Base-by-base conservation (phyloP, 2,888 invertebrate genomes). In the Boloria euphrosyne region DNA sequence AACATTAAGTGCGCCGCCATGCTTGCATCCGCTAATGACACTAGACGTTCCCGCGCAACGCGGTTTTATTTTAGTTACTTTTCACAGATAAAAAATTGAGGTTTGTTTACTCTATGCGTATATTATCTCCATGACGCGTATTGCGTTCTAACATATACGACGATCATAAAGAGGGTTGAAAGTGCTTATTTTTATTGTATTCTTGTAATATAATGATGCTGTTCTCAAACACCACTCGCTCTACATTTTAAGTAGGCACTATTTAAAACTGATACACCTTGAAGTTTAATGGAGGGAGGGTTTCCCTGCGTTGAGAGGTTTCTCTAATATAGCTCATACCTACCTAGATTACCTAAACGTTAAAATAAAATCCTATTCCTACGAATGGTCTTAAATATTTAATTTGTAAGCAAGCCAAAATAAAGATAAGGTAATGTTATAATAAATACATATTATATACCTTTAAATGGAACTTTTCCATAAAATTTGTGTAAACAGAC, bases 1-100 rank as follows among this genome's bases (percentile, higher is more conserved):
- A 85, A 84, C 84, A 82, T 83, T 80, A 80, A 83, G 75, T 78
- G 76, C 77, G 75, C 77, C 81, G 80, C 80, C 80, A 83, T 86
- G 65, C 65, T 53, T 60, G 60, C 65, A 65, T 55, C 17, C 79
- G 70, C 74, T 86, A 86, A 87, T 86, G 84, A 82, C 81, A 82
- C 84, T 84, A 81, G 74, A 81, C 73, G 67, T 62, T 71, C 73
- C 77, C 71, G 72, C 72, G 65, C 46, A 57, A 57, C 57, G 57
- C 65, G 67, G 73, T 73, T 73, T 76, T 75, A 72, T 74, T 71
- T 72, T 72, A 73, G 74, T 74, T 71, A 74, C 71, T 70, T 71
- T 73, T 70, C 59, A 68, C 61, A 70, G 66, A 72, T 72, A 72
- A 72, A 73, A 74, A 73, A 69, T 62, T 69, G 68, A 66, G 63